Percentiles rank a stretch among this genome's conserved stretches.
Evolutionary conservation across 2,797 vertebrate species (phyloP).

Genomic region (Argentina silus): DNA sequence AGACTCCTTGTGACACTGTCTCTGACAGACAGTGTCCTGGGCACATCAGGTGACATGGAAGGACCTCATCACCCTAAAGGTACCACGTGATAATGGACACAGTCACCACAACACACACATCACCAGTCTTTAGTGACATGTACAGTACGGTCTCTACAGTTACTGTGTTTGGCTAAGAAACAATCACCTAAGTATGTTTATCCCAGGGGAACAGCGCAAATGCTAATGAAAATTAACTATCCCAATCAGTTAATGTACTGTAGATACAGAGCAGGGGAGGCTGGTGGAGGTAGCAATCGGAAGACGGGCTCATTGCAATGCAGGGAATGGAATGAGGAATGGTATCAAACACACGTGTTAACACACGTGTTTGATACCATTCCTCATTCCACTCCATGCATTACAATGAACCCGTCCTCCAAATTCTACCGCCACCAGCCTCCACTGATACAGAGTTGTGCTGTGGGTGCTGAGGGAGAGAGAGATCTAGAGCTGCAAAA

Average conservation of each 20-base stretch:
- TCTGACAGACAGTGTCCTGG: background rate
- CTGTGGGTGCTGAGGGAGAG: constrained; percentile 6
- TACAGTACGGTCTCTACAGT: constrained; percentile 17
- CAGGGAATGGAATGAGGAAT: too few relatives aligned
- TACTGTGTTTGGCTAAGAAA: constrained; percentile 51
- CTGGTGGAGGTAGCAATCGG: too few relatives aligned
- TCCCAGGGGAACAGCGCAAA: constrained; percentile 54
- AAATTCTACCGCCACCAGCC: background rate
- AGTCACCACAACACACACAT: constrained; percentile 53
- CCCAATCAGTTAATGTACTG: constrained; percentile 72
- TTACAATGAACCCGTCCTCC: too few relatives aligned
- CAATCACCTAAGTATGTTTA: constrained; percentile 73
- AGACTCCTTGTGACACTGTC: background rate
- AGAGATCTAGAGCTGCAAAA: constrained; percentile 40
- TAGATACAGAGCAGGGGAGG: constrained; percentile 13
- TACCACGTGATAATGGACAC: constrained; percentile 19
- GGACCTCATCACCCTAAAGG: too few relatives aligned
- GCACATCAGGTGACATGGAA: background rate
- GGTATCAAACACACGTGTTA: too few relatives aligned
- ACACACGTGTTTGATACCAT: too few relatives aligned
- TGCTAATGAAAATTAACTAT: constrained; percentile 68
- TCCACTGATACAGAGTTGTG: background rate
- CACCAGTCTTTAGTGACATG: constrained; percentile 34
- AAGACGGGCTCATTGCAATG: too few relatives aligned
- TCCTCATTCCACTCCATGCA: too few relatives aligned